phyloP scores from a whole-genome alignment of 2,797 vertebrate genomes.

The Fundulus diaphanus region DNA sequence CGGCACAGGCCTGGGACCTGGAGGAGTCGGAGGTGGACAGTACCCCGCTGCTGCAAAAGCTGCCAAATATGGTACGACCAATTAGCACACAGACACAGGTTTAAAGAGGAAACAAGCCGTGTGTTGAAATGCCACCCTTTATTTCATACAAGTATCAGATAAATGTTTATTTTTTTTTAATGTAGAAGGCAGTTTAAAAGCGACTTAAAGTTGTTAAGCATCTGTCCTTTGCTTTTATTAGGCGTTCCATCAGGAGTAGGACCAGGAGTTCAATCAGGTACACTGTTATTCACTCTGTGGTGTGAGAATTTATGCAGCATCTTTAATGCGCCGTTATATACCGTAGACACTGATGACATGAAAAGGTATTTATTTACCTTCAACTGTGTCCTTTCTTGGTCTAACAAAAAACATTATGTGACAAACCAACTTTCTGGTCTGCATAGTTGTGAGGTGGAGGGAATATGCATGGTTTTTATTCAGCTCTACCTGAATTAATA shows the following conservation, averaged over 20 bases:
- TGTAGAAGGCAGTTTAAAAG: neutral
- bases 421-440: neutral
- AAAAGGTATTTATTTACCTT: neutral
- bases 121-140: neutral
- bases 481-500: neutral
- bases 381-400: neutral
- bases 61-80: conserved; percentile 51
- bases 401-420: neutral
- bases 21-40: conserved; percentile 44
- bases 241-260: neutral
- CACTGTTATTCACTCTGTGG: neutral
- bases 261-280: conserved; percentile 7
- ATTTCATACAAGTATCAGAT: neutral
- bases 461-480: neutral
- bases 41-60: conserved; percentile 63
- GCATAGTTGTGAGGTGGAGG: neutral
- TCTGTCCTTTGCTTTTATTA: neutral
- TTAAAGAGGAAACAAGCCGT: neutral
- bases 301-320: neutral
- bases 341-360: neutral
- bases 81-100: neutral
- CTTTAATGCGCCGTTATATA: neutral
- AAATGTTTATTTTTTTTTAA: neutral
- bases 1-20: conserved; percentile 19
- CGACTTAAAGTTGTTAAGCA: neutral